Evolutionary conservation across 2,113 vertebrate species (phyloP), one percentile per base, ranked within the genome.

Genomic region (Coreoperca whiteheadi): DNA sequence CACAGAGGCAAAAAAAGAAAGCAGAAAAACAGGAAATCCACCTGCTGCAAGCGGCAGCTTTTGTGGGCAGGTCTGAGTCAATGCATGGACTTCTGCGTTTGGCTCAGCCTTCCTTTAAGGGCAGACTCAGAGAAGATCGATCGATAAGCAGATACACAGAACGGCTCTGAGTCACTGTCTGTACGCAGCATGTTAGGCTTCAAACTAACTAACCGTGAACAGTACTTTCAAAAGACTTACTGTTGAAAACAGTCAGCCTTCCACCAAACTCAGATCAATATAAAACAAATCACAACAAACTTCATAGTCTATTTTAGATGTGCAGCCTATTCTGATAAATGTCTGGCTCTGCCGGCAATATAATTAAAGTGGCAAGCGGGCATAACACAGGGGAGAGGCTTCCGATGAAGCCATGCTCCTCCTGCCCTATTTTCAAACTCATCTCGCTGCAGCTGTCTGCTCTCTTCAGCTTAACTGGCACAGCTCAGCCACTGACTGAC

Each of bases 11-110:
- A 39, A 69, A 21, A 37, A 72, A 34, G 14, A 68, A 64, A 50
- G 41, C 50, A 60, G 77, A 84, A 92, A 87, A 93, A 91, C 88
- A 92, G 91, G 90, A 94, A 90, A 81, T 89, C 61, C 81, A 89
- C 46, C 73, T 70, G 77, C 85, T 80, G 74, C 54, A 83, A 67
- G 61, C 81, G 82, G 81, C 77, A 85, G 75, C 41, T 8, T 39
- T 72, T 82, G 87, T 75, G 77, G 89, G 77, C 64, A 80, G 46
- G 69, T 81, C 59, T 89, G 59, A 85, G 74, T 87, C 84, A 60
- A 71, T 82, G 65, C 57, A 69, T 1, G 28, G 64, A 41, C 74
- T 70, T 61, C 64, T 70, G 51, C 77, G 69, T 86, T 76, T 53
- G 60, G 30, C 67, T 79, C 63, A 25, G 69, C 37, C 48, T 63